Conservation (phyloP, 2,113 vertebrate species). For the Anthoscopus minutus region DNA sequence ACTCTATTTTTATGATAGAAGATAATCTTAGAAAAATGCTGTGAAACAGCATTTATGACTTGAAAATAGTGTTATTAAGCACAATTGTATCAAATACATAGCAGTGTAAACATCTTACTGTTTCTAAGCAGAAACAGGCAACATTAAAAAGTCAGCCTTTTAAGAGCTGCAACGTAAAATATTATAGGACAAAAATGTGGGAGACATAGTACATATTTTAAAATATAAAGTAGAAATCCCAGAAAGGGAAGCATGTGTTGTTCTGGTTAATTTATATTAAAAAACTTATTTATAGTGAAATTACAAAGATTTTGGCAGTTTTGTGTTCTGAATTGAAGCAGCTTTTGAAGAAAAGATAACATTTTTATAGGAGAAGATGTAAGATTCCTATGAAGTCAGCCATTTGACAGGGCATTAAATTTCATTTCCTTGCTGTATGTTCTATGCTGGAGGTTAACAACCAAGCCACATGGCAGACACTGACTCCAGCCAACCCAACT, state of each 20-base stretch:
- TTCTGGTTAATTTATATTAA: background rate
- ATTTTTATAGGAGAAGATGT: background rate
- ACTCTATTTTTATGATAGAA: background rate
- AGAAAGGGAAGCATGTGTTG: background rate
- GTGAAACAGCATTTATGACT: background rate
- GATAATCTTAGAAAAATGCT: background rate
- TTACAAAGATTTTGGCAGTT: background rate
- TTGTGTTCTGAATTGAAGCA: background rate
- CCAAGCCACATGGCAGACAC: background rate
- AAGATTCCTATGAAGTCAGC: background rate
- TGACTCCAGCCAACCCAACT: background rate
- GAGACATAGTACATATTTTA: background rate
- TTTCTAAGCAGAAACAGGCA: background rate
- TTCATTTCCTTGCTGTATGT: background rate
- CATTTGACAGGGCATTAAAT: background rate
- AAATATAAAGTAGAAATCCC: background rate
- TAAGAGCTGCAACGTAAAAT: background rate
- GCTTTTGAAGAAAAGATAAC: constrained; percentile 21
- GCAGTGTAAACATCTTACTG: background rate
- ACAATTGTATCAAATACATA: background rate
- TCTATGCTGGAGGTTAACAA: background rate
- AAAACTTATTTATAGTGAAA: background rate
- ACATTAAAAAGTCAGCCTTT: background rate
- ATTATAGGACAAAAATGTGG: background rate
- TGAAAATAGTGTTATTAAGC: background rate